Evolutionary conservation across 2,113 vertebrate species (phyloP).

Genomic region (Pterophyllum scalare): DNA sequence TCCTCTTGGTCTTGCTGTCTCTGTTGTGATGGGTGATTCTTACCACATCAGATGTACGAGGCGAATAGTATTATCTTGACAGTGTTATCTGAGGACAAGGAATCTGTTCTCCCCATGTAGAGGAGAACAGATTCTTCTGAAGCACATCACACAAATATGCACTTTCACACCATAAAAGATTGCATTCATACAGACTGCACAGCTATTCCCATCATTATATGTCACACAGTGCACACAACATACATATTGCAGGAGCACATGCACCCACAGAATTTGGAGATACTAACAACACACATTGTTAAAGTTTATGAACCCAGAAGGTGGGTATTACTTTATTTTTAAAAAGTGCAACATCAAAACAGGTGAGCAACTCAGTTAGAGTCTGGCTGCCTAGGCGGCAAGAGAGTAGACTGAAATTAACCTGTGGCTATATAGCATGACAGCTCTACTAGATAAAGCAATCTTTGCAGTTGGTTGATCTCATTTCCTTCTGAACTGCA

Average conservation of each 20-base stretch:
- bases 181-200: not conserved
- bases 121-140: constrained; percentile 23
- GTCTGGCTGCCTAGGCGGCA: constrained; percentile 48
- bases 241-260: constrained; percentile 19
- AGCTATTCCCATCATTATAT: not conserved
- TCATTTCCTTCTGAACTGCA: constrained; percentile 54
- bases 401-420: constrained; percentile 40
- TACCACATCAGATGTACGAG: constrained; percentile 16
- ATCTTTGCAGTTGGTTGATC: constrained; percentile 58
- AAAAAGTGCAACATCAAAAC: constrained; percentile 51
- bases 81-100: constrained; percentile 52
- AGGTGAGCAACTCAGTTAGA: constrained; percentile 44
- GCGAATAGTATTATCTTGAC: constrained; percentile 36
- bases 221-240: not conserved
- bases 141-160: constrained; percentile 25
- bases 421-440: constrained; percentile 51
- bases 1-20: not conserved
- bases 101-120: not conserved
- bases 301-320: constrained; percentile 25
- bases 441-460: constrained; percentile 58
- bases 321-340: constrained; percentile 38
- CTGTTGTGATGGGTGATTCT: constrained; percentile 30
- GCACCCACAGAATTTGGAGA: constrained; percentile 9
- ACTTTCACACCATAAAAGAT: not conserved
- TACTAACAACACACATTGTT: constrained; percentile 5